A percentile compares a stretch with the other conserved stretches of the same genome.
phyloP scores from a whole-genome alignment of 2,113 vertebrate genomes.

The Microcebus griseorufus region DNA sequence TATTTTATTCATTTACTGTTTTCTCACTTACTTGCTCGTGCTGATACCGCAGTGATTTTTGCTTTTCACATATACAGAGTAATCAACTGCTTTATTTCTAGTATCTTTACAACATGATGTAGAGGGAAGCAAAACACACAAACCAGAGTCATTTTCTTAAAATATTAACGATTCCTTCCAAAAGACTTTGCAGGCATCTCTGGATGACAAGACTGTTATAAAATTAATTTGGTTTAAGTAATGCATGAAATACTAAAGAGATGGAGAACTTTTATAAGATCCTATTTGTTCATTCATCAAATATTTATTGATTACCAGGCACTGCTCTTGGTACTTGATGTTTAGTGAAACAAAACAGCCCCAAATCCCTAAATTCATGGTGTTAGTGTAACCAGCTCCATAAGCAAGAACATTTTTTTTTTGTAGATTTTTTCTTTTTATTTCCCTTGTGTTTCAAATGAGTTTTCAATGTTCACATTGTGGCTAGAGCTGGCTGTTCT shows the following conservation, averaged over 20 bases:
- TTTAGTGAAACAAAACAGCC: background rate
- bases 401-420: too few species aligned
- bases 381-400: too few species aligned
- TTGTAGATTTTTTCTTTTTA: too few species aligned
- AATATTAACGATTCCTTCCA: background rate
- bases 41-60: background rate
- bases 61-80: background rate
- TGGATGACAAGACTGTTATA: background rate
- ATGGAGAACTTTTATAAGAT: background rate
- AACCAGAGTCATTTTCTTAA: background rate
- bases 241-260: slow-evolving; percentile 19
- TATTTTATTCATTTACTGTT: background rate
- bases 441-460: too few species aligned
- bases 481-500: too few species aligned
- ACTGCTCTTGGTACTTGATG: background rate
- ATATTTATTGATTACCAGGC: background rate
- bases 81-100: slow-evolving; percentile 20
- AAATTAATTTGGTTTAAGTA: slow-evolving; percentile 26
- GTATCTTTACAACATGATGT: background rate
- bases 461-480: too few species aligned
- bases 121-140: background rate
- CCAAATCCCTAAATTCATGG: background rate
- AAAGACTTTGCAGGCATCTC: background rate
- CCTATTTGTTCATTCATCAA: background rate
- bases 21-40: background rate